Percentiles rank a stretch among this genome's conserved stretches.
These are phyloP conservation scores for Microplitis demolitor DNA, from an alignment of 1,140 invertebrate species.

Conservation along the genomic window DNA sequence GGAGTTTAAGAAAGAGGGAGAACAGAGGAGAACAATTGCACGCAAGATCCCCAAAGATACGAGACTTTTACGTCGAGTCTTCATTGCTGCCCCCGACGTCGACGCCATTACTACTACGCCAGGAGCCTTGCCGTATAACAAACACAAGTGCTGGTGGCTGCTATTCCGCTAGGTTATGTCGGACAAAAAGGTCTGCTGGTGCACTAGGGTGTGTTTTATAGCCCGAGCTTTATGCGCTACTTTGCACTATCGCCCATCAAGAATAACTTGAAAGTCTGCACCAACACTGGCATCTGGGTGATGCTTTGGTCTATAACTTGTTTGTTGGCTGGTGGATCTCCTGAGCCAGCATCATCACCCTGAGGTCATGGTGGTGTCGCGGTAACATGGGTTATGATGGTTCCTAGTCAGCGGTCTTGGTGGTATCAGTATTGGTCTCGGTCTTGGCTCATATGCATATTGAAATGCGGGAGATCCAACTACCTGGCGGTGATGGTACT, in stretches of 20 bases:
- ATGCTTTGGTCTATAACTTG: neutral
- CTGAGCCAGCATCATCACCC: too few species aligned
- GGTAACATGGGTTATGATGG: too few species aligned
- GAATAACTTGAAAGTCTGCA: constrained; percentile 7
- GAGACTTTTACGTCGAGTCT: constrained; percentile 40
- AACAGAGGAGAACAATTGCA: constrained; percentile 38
- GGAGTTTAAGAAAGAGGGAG: too few species aligned
- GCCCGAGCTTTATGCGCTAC: constrained; percentile 28
- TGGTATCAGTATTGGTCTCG: too few species aligned
- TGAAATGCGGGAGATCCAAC: too few species aligned
- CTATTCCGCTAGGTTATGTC: too few species aligned
- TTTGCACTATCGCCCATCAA: constrained; percentile 20
- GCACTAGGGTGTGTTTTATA: constrained; percentile 17
- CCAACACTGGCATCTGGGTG: neutral
- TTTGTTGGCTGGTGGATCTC: neutral
- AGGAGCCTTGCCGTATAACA: neutral
- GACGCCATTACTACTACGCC: constrained; percentile 24
- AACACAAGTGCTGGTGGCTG: neutral
- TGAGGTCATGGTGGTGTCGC: too few species aligned
- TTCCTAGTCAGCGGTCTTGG: too few species aligned
- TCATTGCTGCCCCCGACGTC: constrained; percentile 30
- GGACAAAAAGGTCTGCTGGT: neutral
- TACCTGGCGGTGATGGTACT: too few species aligned
- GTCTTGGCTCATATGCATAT: too few species aligned
- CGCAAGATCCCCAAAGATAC: constrained; percentile 55